These are phyloP conservation scores for Blastobasis adustella DNA, from an alignment of 2,888 invertebrate genomes.

Conservation along the genomic window DNA sequence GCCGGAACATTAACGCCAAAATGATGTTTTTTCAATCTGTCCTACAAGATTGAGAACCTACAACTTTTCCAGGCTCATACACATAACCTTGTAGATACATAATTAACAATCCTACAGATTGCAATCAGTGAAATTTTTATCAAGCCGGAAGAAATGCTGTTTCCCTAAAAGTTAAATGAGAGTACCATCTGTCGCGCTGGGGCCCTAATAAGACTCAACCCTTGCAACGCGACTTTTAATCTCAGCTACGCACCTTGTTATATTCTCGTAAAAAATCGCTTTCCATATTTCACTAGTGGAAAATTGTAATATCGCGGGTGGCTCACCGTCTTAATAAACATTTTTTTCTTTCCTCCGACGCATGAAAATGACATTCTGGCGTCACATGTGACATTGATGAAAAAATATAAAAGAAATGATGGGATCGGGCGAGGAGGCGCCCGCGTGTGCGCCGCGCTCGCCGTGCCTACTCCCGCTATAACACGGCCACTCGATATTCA, in stretches of 20 bases:
- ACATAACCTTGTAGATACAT: neutral
- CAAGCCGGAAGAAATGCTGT: neutral
- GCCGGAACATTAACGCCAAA: neutral
- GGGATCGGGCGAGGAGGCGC: conserved; percentile 39
- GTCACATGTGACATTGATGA: conserved; percentile 75
- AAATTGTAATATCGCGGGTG: conserved; percentile 68
- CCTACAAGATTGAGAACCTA: neutral
- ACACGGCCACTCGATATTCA: neutral
- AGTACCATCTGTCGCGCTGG: neutral
- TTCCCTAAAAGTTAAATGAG: neutral
- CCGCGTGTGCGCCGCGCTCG: conserved; percentile 14
- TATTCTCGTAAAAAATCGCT: conserved; percentile 71
- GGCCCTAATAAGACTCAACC: neutral
- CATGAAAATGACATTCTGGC: conserved; percentile 73
- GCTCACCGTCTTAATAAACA: conserved; percentile 66
- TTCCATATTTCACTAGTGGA: conserved; percentile 72
- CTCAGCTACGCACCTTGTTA: conserved; percentile 64
- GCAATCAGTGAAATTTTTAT: neutral
- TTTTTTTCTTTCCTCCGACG: conserved; percentile 64
- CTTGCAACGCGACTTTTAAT: conserved; percentile 46
- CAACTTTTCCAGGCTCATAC: neutral
- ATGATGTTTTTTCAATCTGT: neutral
- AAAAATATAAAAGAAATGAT: conserved; percentile 73
- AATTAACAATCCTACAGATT: neutral
- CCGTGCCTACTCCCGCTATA: conserved; percentile 19